A percentile compares a stretch with the other conserved stretches of the same genome.
These are phyloP conservation scores for Strix aluco DNA, from an alignment of 2,113 vertebrate genomes.

Conservation along the genomic window DNA sequence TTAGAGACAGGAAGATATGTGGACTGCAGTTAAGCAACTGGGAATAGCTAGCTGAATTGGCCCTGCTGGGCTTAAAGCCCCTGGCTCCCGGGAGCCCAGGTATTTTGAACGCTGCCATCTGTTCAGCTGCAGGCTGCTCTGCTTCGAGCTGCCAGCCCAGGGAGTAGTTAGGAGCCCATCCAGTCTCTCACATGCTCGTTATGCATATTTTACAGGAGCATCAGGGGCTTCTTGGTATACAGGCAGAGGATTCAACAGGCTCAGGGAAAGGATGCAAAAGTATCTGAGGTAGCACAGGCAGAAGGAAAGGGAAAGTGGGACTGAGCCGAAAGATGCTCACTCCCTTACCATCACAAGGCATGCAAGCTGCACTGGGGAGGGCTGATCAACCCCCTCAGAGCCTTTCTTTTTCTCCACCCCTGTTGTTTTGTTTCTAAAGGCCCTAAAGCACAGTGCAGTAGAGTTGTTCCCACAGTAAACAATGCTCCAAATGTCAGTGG, in stretches of 20 bases:
- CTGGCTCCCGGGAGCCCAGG: neutral
- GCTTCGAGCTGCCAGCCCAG: neutral
- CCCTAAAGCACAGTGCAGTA: neutral
- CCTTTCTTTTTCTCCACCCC: neutral
- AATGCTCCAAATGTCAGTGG: fast-evolving
- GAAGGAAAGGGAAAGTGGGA: neutral
- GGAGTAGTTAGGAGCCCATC: neutral
- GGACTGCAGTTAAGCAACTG: neutral
- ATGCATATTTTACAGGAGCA: neutral
- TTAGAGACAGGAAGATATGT: neutral
- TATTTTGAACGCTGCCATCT: neutral
- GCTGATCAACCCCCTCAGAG: fast-evolving
- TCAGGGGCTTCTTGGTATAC: neutral
- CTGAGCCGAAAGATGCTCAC: neutral
- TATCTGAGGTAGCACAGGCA: neutral
- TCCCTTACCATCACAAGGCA: fast-evolving
- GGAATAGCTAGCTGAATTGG: neutral
- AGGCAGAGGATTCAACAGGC: neutral
- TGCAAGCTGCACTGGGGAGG: neutral
- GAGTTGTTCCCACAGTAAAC: neutral
- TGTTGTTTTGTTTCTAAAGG: neutral
- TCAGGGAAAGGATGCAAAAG: neutral
- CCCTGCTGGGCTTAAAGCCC: neutral
- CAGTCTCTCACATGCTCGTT: neutral
- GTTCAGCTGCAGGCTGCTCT: neutral